A percentile compares a stretch with the other conserved stretches of the same genome.
Conservation (phyloP, 2,888 invertebrate genomes). For the Apotomis betuletana region DNA sequence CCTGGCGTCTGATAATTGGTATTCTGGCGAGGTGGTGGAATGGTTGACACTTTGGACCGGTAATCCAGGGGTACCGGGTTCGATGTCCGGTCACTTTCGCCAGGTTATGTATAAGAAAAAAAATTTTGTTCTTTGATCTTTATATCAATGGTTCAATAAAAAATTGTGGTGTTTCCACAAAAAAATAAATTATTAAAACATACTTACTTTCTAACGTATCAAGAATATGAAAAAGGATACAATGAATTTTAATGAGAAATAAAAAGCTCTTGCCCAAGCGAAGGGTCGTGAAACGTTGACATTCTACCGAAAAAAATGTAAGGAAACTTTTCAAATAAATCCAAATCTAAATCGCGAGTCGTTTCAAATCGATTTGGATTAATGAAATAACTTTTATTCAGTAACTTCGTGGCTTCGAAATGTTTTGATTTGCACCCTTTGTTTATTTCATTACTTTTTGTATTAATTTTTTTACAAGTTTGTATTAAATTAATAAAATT, state of each 20-base stretch:
- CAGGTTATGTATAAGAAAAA: no score
- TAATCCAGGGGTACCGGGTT: no score
- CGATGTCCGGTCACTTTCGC: no score
- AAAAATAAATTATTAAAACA: no score
- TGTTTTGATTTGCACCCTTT: background rate
- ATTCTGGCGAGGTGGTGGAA: no score
- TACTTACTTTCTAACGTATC: no score
- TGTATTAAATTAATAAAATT: background rate
- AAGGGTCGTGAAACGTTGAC: conserved; percentile 23
- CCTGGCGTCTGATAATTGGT: no score
- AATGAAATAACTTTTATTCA: conserved; percentile 12
- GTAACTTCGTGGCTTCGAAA: background rate
- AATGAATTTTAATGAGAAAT: conserved; percentile 7
- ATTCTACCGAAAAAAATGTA: conserved; percentile 13
- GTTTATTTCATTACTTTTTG: background rate
- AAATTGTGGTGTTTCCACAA: no score
- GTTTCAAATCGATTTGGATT: conserved; percentile 12
- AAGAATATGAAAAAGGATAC: background rate
- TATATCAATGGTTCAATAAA: no score
- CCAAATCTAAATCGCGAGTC: conserved; percentile 2
- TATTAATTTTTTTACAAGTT: background rate
- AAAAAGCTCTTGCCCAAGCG: conserved; percentile 3
- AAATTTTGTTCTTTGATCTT: no score
- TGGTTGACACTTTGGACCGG: no score
- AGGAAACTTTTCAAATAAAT: conserved; percentile 32